These are phyloP conservation scores for Eudasyphora cyanicolor DNA, from an alignment of 2,888 invertebrate genomes.

Conservation along the genomic window DNA sequence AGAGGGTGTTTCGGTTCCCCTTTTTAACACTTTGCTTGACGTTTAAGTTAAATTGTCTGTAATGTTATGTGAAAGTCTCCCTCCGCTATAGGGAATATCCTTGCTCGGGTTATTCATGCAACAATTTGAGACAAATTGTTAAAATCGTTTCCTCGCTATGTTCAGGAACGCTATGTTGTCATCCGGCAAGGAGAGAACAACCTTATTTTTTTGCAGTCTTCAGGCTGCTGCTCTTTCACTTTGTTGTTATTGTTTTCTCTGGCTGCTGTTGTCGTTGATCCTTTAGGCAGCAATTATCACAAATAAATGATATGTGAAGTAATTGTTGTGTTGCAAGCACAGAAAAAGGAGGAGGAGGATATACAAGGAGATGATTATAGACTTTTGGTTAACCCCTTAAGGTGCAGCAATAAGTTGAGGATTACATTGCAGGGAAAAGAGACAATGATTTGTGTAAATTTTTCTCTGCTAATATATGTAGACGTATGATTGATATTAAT, in stretches of 20 bases:
- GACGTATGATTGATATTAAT: too few relatives aligned
- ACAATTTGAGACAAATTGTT: conserved; percentile 45
- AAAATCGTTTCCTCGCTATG: conserved; percentile 37
- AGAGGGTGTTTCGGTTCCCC: neutral
- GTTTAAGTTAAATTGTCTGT: conserved; percentile 11
- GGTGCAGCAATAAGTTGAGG: too few relatives aligned
- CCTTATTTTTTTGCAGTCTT: neutral
- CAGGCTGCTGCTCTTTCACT: neutral
- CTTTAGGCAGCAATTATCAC: conserved; percentile 50
- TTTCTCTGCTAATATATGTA: too few relatives aligned
- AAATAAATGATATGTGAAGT: conserved; percentile 45
- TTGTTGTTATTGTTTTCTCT: neutral
- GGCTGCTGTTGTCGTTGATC: neutral
- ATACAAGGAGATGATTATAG: neutral
- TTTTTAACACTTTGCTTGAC: neutral
- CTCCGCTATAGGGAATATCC: neutral
- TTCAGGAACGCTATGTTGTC: neutral
- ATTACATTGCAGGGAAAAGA: too few relatives aligned
- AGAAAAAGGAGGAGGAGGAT: neutral
- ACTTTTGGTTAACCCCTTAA: neutral
- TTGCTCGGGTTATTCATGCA: conserved; percentile 33
- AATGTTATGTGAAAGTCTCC: conserved; percentile 3
- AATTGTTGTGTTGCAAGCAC: conserved; percentile 10
- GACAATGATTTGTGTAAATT: too few relatives aligned
- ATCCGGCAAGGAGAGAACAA: neutral